Conservation (phyloP, 2,888 invertebrate species). For the Tetranychus piercei region DNA sequence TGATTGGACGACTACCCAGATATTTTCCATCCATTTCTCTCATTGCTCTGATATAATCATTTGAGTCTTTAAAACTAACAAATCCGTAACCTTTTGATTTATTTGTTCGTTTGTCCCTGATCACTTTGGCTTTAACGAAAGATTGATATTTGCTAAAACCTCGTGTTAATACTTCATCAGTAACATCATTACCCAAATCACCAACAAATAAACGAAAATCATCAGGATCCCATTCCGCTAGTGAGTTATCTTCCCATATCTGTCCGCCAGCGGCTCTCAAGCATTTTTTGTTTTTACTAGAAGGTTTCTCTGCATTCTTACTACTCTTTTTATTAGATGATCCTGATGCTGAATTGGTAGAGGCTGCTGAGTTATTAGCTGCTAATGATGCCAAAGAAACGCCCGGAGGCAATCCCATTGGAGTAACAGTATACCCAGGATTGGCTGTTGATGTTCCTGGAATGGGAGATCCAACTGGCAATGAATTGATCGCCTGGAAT, state of each 20-base stretch:
- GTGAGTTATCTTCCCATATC: conserved; percentile 79
- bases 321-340: conserved; percentile 17
- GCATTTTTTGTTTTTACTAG: conserved; percentile 46
- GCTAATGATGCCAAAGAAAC: neutral
- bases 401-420: conserved; percentile 15
- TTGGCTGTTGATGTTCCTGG: neutral
- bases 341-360: conserved; percentile 15
- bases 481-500: conserved; percentile 3
- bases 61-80: conserved; percentile 90
- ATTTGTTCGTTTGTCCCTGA: conserved; percentile 85
- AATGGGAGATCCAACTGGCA: neutral
- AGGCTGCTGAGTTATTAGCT: neutral
- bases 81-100: conserved; percentile 98
- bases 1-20: conserved; percentile 95
- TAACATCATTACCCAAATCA: conserved; percentile 97
- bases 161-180: conserved; percentile 84
- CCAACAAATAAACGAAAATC: conserved; percentile 97
- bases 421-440: conserved; percentile 17
- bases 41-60: conserved; percentile 93
- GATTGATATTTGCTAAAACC: conserved; percentile 86
- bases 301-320: conserved; percentile 21
- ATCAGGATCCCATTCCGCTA: conserved; percentile 93
- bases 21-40: conserved; percentile 99
- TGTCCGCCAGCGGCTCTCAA: conserved; percentile 80
- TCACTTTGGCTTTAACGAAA: conserved; percentile 81